phyloP scores from a whole-genome alignment of 2,888 invertebrate genomes.

The Amblyjoppa proteus region DNA sequence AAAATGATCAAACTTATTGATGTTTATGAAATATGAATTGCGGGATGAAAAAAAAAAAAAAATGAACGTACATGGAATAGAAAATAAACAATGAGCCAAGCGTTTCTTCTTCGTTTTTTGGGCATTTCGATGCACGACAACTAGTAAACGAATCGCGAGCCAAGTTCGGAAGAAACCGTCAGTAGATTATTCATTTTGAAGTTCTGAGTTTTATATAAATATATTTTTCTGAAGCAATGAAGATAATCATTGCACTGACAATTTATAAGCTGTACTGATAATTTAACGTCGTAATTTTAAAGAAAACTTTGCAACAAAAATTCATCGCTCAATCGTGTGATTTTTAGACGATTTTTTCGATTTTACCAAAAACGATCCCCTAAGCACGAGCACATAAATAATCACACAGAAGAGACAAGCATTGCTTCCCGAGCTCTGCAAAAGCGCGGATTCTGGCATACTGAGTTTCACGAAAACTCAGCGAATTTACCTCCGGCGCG shows the following conservation, averaged over 20 bases:
- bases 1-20: conserved; percentile 1
- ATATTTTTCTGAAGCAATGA: not conserved
- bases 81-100: not conserved
- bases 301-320: not conserved
- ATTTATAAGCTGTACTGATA: not conserved
- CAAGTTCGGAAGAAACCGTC: not conserved
- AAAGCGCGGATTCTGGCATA: conserved; percentile 1
- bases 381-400: conserved; percentile 16
- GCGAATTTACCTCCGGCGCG: conserved; percentile 80
- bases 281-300: not conserved
- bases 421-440: conserved; percentile 17
- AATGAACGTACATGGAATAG: not conserved
- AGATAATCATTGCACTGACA: not conserved
- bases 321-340: not conserved
- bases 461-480: conserved; percentile 23
- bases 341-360: conserved; percentile 1
- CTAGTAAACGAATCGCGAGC: not conserved
- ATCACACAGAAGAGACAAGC: conserved; percentile 11
- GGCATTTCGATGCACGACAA: not conserved
- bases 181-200: not conserved
- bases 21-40: conserved; percentile 22
- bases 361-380: not conserved
- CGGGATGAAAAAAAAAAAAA: conserved; percentile 6
- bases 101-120: conserved; percentile 1
- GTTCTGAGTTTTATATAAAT: not conserved